Evolutionary conservation across 1,140 invertebrate species (phyloP).

Genomic region (Cherax quadricarinatus): DNA sequence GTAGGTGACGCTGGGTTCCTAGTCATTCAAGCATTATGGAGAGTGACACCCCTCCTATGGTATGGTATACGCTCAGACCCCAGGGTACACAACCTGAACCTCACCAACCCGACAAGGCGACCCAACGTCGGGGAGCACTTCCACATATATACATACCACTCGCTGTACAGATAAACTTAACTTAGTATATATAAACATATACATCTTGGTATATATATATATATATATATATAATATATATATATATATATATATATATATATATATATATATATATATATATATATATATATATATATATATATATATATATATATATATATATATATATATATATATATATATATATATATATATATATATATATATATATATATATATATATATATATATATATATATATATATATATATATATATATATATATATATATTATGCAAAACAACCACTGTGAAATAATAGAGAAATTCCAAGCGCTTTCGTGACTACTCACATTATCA

Average conservation of each 20-base stretch:
- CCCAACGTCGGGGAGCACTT: too few relatives aligned
- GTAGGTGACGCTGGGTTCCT: too few relatives aligned
- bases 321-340: constrained; percentile 48
- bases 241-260: constrained; percentile 42
- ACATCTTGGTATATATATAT: too few relatives aligned
- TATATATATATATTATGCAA: constrained; percentile 19
- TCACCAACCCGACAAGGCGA: too few relatives aligned
- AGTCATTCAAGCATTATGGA: too few relatives aligned
- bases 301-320: constrained; percentile 35
- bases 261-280: constrained; percentile 11
- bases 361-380: constrained; percentile 35
- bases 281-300: constrained; percentile 42
- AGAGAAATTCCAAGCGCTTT: too few relatives aligned
- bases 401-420: constrained; percentile 51
- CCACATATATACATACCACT: too few relatives aligned
- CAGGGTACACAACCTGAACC: too few relatives aligned
- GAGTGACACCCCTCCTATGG: too few relatives aligned
- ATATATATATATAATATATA: constrained; percentile 49
- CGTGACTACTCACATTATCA: too few relatives aligned
- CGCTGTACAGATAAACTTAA: constrained; percentile 17
- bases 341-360: constrained; percentile 47
- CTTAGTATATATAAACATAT: neutral
- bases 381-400: constrained; percentile 48
- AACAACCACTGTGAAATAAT: too few relatives aligned
- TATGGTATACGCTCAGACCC: too few relatives aligned